phyloP scores from a whole-genome alignment of 2,888 invertebrate species.

The Stenodera caucasica region DNA sequence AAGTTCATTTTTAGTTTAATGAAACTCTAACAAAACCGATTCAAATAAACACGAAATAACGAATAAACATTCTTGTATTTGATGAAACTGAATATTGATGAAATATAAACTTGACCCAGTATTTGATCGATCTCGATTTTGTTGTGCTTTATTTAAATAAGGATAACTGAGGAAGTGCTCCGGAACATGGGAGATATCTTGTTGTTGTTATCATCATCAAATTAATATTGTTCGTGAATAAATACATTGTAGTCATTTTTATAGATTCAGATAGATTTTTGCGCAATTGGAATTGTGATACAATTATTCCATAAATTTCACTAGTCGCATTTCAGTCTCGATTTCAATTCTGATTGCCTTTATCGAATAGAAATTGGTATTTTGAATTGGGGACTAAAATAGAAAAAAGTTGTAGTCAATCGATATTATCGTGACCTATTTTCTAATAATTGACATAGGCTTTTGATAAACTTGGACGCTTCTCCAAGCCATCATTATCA shows the following conservation, averaged over 20 bases:
- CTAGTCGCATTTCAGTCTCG: neutral
- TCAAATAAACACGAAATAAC: too few relatives aligned
- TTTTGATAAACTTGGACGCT: neutral
- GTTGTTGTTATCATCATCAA: neutral
- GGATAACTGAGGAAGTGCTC: neutral
- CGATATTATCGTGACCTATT: conserved; percentile 5
- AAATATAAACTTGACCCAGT: conserved; percentile 3
- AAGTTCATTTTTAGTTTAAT: too few relatives aligned
- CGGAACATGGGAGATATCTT: neutral
- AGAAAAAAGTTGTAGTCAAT: neutral
- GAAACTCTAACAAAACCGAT: too few relatives aligned
- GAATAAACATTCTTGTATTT: too few relatives aligned
- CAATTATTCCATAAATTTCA: neutral
- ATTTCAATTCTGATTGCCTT: neutral
- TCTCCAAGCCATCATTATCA: neutral
- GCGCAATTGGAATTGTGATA: neutral
- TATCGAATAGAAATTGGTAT: neutral
- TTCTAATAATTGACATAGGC: neutral
- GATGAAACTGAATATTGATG: neutral
- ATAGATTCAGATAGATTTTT: neutral
- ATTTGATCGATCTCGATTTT: neutral
- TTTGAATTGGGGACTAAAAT: neutral
- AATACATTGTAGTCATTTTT: neutral
- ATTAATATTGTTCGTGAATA: neutral
- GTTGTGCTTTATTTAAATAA: neutral